Evolutionary conservation across 92 coral and sea anemone genomes (phyloP).

Genomic region (Montipora capitata): DNA sequence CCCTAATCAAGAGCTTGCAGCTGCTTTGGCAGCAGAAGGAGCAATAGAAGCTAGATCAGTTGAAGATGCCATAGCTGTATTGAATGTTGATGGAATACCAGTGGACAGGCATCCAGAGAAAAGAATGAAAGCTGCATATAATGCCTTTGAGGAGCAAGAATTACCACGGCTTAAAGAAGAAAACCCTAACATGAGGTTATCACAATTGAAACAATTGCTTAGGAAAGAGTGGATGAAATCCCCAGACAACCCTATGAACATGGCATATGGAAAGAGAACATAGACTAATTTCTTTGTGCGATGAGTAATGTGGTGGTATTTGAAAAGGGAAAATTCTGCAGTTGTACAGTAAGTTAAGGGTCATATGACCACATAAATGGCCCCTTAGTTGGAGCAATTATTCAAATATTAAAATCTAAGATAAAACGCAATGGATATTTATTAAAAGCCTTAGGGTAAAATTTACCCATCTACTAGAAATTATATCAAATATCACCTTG

Average conservation of each 20-base stretch:
- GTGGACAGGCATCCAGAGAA: conserved; percentile 94
- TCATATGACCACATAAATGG: no score
- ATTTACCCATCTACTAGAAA: no score
- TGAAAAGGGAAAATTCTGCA: not conserved
- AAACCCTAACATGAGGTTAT: conserved; percentile 93
- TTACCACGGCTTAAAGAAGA: conserved; percentile 89
- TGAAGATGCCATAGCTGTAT: conserved; percentile 94
- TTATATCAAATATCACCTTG: no score
- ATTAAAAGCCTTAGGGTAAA: no score
- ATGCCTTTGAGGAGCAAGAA: conserved; percentile 88
- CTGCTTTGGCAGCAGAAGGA: conserved; percentile 88
- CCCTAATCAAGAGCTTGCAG: conserved; percentile 92
- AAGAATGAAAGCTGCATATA: conserved; percentile 95
- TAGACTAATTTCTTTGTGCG: not conserved
- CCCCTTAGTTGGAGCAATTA: no score
- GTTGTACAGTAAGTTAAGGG: no score
- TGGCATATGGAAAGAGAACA: conserved; percentile 23
- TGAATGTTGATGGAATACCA: conserved; percentile 73
- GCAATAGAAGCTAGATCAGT: conserved; percentile 96
- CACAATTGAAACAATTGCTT: conserved; percentile 96
- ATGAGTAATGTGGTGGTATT: not conserved
- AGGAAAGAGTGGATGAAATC: conserved; percentile 98
- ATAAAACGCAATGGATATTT: no score
- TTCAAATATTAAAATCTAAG: no score
- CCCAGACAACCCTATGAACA: conserved; percentile 95